phyloP scores from a whole-genome alignment of 2,888 invertebrate genomes.

The Rhorus exstirpatorius region DNA sequence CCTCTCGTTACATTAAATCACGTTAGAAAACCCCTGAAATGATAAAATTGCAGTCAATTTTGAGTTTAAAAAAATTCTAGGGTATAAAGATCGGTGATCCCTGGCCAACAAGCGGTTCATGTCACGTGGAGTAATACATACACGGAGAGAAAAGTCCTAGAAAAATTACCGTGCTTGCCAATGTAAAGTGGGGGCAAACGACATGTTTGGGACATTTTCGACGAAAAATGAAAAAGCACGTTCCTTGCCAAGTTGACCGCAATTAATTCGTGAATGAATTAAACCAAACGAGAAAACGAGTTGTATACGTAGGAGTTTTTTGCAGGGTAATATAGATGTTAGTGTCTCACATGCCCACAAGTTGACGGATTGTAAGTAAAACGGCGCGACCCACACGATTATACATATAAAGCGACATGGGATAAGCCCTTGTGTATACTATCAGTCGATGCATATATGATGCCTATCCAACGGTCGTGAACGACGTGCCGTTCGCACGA shows the following conservation, averaged over 20 bases:
- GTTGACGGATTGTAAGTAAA: neutral
- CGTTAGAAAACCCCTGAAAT: neutral
- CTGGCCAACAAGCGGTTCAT: neutral
- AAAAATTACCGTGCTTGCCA: too few relatives aligned
- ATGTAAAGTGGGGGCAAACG: too few relatives aligned
- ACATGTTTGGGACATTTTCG: too few relatives aligned
- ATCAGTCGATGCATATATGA: neutral
- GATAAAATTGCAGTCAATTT: neutral
- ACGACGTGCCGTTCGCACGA: neutral
- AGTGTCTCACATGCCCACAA: neutral
- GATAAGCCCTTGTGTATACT: neutral
- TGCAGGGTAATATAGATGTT: neutral
- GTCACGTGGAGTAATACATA: slow-evolving; percentile 1
- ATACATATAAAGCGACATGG: neutral
- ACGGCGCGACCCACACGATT: neutral
- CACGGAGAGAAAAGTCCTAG: too few relatives aligned
- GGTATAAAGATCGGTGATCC: neutral
- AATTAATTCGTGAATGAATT: slow-evolving; percentile 69
- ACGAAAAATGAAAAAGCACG: slow-evolving; percentile 45
- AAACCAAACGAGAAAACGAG: slow-evolving; percentile 37
- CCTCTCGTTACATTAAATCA: too few relatives aligned
- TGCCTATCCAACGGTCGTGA: neutral
- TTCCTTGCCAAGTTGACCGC: slow-evolving; percentile 53
- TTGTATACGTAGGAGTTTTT: slow-evolving; percentile 14
- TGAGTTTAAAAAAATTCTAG: neutral